Conservation (phyloP, 2,797 vertebrate genomes). For the Peromyscus attwateri region DNA sequence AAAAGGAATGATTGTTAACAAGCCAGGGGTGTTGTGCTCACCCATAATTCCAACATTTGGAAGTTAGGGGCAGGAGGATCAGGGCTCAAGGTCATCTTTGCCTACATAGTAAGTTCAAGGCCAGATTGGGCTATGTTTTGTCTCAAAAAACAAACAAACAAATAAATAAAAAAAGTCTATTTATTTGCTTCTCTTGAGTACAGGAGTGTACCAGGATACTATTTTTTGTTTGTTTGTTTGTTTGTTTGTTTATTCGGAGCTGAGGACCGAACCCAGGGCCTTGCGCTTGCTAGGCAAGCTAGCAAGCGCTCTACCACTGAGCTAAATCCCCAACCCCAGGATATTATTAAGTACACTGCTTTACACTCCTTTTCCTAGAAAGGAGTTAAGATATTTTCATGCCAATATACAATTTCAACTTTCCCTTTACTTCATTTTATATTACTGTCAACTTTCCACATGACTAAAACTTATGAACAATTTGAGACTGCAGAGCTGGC, state of each 20-base stretch:
- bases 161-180: neutral
- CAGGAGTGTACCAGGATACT: neutral
- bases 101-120: neutral
- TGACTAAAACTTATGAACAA: constrained; percentile 34
- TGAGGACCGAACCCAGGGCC: too few species aligned
- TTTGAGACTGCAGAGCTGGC: neutral
- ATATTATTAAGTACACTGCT: neutral
- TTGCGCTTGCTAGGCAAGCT: too few species aligned
- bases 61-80: neutral
- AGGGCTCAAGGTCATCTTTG: neutral
- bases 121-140: neutral
- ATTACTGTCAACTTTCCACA: neutral
- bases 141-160: too few species aligned
- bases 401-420: neutral
- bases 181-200: neutral
- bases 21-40: neutral
- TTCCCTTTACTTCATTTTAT: constrained; percentile 28
- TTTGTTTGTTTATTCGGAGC: too few species aligned
- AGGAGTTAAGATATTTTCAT: constrained; percentile 11
- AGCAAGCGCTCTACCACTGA: too few species aligned
- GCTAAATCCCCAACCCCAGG: too few species aligned
- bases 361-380: constrained; percentile 19
- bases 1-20: neutral
- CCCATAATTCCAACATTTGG: neutral
- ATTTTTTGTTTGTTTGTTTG: too few species aligned